Percentiles rank a stretch among this genome's conserved stretches.
Conservation (phyloP, 2,113 vertebrate species). For the Brachypodius melanocephalos region DNA sequence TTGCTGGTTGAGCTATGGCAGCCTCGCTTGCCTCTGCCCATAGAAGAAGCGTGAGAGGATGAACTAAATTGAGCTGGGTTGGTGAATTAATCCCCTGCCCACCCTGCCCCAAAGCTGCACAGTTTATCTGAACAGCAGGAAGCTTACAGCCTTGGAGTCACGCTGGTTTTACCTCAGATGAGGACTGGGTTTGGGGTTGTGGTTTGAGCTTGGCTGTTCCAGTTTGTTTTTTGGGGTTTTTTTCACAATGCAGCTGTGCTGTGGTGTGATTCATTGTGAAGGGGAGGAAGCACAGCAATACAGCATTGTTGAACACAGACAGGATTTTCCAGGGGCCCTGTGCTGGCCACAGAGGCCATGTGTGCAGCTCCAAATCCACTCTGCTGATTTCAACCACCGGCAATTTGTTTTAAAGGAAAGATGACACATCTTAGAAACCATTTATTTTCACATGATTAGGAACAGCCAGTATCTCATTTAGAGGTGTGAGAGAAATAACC, state of each 20-base stretch:
- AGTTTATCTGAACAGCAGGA: not conserved
- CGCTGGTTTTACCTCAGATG: not conserved
- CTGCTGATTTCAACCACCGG: not conserved
- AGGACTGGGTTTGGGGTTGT: not conserved
- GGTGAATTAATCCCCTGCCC: not conserved
- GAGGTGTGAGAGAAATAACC: not conserved
- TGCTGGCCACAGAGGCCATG: not conserved
- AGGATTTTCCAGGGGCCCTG: not conserved
- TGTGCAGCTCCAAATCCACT: not conserved
- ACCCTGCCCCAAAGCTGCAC: not conserved
- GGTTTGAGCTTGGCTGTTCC: not conserved
- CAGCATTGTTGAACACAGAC: not conserved
- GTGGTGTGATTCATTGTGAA: not conserved
- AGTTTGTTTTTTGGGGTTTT: not conserved
- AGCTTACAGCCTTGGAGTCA: not conserved
- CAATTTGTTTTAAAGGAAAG: not conserved
- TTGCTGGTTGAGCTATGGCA: not conserved
- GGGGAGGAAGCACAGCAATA: not conserved
- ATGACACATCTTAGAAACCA: accelerated
- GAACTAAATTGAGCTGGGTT: not conserved
- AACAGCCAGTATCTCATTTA: not conserved
- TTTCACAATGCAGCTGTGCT: not conserved
- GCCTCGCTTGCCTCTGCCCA: not conserved
- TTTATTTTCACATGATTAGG: not conserved
- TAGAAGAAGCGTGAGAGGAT: not conserved